Evolutionary conservation across 2,888 invertebrate genomes (phyloP).

Genomic region (Therioaphis trifolii): DNA sequence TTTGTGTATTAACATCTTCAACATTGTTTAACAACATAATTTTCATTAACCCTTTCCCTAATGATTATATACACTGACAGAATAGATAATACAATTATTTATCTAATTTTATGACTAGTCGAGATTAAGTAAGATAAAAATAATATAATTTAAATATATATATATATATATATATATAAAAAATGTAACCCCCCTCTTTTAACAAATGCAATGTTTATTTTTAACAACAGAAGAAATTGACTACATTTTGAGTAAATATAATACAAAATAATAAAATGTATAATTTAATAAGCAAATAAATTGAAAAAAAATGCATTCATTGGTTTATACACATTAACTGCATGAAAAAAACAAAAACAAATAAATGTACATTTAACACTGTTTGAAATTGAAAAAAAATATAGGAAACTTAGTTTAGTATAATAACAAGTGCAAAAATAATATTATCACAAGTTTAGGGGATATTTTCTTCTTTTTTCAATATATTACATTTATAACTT

Average conservation of each 20-base stretch:
- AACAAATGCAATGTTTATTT: background rate
- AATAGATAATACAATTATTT: conserved; percentile 35
- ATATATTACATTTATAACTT: conserved; percentile 35
- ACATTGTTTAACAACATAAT: conserved; percentile 30
- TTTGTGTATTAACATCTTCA: conserved; percentile 5
- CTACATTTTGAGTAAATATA: conserved; percentile 5
- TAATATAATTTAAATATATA: conserved; percentile 20
- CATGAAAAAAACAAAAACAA: conserved; percentile 28
- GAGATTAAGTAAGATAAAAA: conserved; percentile 61
- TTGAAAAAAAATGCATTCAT: conserved; percentile 2
- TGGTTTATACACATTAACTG: conserved; percentile 8
- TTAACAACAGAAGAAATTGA: conserved; percentile 40
- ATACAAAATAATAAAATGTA: too few species aligned
- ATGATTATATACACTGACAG: conserved; percentile 43
- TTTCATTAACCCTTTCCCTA: conserved; percentile 49
- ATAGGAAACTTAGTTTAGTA: conserved; percentile 49
- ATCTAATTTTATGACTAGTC: conserved; percentile 59
- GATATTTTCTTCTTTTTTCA: conserved; percentile 19
- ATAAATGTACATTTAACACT: conserved; percentile 35
- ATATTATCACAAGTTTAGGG: conserved; percentile 58
- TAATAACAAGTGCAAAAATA: conserved; percentile 58
- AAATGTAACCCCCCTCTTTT: conserved; percentile 8
- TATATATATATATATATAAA: background rate
- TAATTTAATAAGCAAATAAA: background rate
- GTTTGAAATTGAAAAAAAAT: conserved; percentile 46